phyloP scores from a whole-genome alignment of 1,140 invertebrate species.

The Monochamus saltuarius region DNA sequence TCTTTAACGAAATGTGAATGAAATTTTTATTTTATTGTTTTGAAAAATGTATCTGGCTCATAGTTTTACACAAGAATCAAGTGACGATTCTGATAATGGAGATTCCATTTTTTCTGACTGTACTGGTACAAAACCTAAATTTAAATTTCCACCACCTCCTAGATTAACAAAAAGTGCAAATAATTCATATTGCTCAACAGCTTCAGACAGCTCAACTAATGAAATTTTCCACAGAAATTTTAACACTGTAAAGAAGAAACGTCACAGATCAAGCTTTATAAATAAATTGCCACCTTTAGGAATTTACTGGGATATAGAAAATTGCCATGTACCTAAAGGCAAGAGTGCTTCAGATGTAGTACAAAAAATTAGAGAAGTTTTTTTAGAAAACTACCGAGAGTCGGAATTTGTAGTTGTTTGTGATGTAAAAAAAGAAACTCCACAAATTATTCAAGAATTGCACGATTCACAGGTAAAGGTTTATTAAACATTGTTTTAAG shows the following conservation, averaged over 20 bases:
- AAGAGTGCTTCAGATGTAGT: slow-evolving; percentile 79
- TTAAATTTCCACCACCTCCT: slow-evolving; percentile 33
- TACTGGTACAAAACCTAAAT: slow-evolving; percentile 32
- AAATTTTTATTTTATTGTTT: too few species aligned
- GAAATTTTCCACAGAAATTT: slow-evolving; percentile 6
- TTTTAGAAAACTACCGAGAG: slow-evolving; percentile 75
- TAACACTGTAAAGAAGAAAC: slow-evolving; percentile 20
- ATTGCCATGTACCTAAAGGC: slow-evolving; percentile 79
- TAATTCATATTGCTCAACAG: slow-evolving; percentile 31
- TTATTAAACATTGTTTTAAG: background rate
- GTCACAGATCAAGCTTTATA: slow-evolving; percentile 21
- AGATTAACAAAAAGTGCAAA: slow-evolving; percentile 39
- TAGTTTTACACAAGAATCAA: slow-evolving; percentile 23
- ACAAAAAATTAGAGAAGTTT: slow-evolving; percentile 74
- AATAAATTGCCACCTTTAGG: slow-evolving; percentile 70
- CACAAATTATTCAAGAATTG: slow-evolving; percentile 76
- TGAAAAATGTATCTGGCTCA: too few species aligned
- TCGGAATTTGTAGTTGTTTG: slow-evolving; percentile 85
- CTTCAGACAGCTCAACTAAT: slow-evolving; percentile 38
- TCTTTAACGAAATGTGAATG: too few species aligned
- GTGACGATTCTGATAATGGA: slow-evolving; percentile 16
- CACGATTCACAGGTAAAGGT: slow-evolving; percentile 80
- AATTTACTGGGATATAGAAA: slow-evolving; percentile 94
- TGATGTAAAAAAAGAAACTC: slow-evolving; percentile 77
- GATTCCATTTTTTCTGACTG: slow-evolving; percentile 30